Conservation (phyloP, 2,888 invertebrate genomes). For the Noctua janthina region DNA sequence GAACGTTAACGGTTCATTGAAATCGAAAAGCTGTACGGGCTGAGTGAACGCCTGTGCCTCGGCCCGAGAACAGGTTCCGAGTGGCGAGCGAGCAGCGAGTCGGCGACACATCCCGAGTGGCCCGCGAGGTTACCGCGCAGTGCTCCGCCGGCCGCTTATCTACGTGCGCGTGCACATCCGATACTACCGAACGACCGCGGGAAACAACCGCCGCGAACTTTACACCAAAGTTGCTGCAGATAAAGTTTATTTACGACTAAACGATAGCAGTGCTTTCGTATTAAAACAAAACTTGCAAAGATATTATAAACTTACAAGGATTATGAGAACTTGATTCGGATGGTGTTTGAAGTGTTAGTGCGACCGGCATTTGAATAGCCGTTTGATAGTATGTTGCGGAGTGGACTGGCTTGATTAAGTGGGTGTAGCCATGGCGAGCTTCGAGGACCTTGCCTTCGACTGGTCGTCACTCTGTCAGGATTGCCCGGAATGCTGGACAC, state of each 20-base stretch:
- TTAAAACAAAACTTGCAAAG: slow-evolving; percentile 43
- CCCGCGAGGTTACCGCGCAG: slow-evolving; percentile 83
- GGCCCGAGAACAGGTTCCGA: slow-evolving; percentile 85
- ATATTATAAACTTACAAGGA: slow-evolving; percentile 48
- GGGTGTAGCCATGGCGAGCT: slow-evolving; percentile 91
- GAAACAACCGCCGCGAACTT: slow-evolving; percentile 74
- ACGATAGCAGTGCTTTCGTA: slow-evolving; percentile 62
- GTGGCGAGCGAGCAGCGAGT: slow-evolving; percentile 72
- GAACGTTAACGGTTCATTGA: slow-evolving; percentile 89
- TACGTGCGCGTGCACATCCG: slow-evolving; percentile 81
- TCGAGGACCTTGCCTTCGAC: slow-evolving; percentile 92
- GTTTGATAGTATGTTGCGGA: slow-evolving; percentile 76
- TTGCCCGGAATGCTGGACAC: slow-evolving; percentile 91
- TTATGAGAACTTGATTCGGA: slow-evolving; percentile 64
- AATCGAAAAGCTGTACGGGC: slow-evolving; percentile 84
- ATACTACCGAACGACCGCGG: slow-evolving; percentile 67
- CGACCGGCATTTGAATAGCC: slow-evolving; percentile 66
- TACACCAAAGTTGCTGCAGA: slow-evolving; percentile 62
- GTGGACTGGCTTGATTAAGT: slow-evolving; percentile 77
- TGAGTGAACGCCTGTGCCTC: slow-evolving; percentile 80
- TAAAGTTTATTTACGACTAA: slow-evolving; percentile 72
- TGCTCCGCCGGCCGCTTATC: slow-evolving; percentile 85
- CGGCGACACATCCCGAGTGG: slow-evolving; percentile 84
- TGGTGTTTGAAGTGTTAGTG: slow-evolving; percentile 82
- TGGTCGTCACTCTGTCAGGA: slow-evolving; percentile 92